A percentile compares a stretch with the other conserved stretches of the same genome.
Evolutionary conservation across 2,113 vertebrate genomes (phyloP).

Genomic region (Ornithorhynchus anatinus): DNA sequence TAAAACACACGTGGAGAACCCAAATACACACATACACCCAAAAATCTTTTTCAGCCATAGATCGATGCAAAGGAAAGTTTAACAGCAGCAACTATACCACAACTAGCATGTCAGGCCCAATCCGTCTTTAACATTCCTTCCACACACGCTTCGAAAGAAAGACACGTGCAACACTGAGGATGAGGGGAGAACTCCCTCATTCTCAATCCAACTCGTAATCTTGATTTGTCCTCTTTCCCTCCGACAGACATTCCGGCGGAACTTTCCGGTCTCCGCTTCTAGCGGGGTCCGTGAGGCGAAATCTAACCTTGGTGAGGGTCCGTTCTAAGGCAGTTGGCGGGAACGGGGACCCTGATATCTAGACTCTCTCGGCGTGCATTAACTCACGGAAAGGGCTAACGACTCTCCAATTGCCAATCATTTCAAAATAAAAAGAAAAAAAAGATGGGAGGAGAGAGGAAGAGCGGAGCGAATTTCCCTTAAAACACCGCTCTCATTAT

Average conservation of each 20-base stretch:
- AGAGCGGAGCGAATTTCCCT: no score
- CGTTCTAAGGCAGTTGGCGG: constrained; percentile 18
- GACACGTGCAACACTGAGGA: constrained; percentile 18
- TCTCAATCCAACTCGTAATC: constrained; percentile 17
- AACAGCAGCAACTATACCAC: constrained; percentile 48
- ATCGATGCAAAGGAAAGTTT: constrained; percentile 48
- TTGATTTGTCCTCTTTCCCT: constrained; percentile 14
- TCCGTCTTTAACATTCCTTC: constrained; percentile 48
- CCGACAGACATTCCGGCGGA: constrained; percentile 18
- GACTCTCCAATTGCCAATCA: background rate
- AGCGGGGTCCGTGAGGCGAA: constrained; percentile 36
- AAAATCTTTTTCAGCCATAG: constrained; percentile 52
- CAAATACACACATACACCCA: constrained; percentile 43
- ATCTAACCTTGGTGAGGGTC: constrained; percentile 45
- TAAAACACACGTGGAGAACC: constrained; percentile 54
- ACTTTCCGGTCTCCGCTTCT: constrained; percentile 30
- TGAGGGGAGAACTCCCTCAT: constrained; percentile 20
- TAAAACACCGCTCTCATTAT: no score
- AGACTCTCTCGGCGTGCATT: background rate
- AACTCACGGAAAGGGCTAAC: background rate
- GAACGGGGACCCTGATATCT: background rate
- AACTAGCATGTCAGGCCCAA: constrained; percentile 49
- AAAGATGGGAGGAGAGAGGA: no score
- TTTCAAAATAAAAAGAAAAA: background rate
- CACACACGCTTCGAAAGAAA: constrained; percentile 23